Base-by-base conservation (phyloP, 2,888 invertebrate genomes). In the Drosophila buzzatii region DNA sequence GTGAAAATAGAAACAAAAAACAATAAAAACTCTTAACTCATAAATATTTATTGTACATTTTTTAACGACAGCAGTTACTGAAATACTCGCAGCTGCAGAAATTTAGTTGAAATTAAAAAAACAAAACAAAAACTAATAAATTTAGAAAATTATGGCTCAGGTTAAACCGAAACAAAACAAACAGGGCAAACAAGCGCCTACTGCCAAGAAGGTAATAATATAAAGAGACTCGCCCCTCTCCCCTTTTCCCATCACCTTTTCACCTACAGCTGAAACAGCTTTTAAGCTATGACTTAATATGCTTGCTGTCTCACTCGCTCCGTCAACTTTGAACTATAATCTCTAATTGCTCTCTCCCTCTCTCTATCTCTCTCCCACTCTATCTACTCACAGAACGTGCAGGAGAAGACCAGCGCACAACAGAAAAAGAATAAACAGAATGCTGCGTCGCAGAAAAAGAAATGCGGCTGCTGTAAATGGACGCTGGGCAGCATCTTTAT, bases 401-500 rank as follows among this genome's bases (percentile, higher is more conserved):
- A 91, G 77, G 92, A 92, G 73, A 92, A 92, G 85, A 82, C 83
- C 63, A 85, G 79, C 70, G 88, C 88, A 73, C 92, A 91, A 81
- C 92, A 91, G 73, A 92, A 92, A 76, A 93, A 92, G 76, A 88
- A 91, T 66, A 89, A 89, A 81, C 85, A 86, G 72, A 74, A 67
- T 61, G 76, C 81, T 62, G 76, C 81, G 23, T 72, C 82, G 58
- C 85, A 85, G 59, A 90, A 91, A 59, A 91, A 89, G 79, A 81
- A 82, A 73, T 91, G 92, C 75, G 85, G 91, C 62, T 94, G 94
- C 85, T 96, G 95, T 92, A 95, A 95, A 81, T 96, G 95, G 95
- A 94, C 95, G 83, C 94, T 94, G 90, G 95, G 95, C 68, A 95
- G 95, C 89, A 93, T 96, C 90, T 91, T 96, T 73, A 89, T 96